Base-by-base conservation (phyloP, 2,797 vertebrate genomes). In the Lutjanus campechanus region DNA sequence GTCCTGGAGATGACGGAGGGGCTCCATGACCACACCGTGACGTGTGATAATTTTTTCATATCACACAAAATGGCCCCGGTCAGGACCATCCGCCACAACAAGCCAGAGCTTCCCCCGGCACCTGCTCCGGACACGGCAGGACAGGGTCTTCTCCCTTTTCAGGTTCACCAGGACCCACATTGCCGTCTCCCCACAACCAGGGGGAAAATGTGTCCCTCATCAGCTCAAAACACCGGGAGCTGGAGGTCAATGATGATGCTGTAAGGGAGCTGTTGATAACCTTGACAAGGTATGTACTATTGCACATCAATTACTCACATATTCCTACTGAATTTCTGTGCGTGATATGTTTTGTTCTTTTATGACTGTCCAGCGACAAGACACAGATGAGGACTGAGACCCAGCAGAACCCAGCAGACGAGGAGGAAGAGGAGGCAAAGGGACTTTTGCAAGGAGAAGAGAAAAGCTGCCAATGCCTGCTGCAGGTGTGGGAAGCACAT, bases 1-100 rank as follows among this genome's bases (percentile, higher is more conserved):
- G 53, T 68, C 53, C 53, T 69, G 41, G 67, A 58, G 20, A 46
- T 69, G 68, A 49, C 68, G 11, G 22, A 49, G 11, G 68, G 55
- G 44, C 58, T 72, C 9, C 6, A 19, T 6, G 56, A 56, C 36
- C 16, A 59, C 22, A 8, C 13, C 25, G 2, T 59, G 1, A 70
- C 22, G 10, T 58, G 68, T 44, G 22, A 59, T 17, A 50, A 50
- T 7, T 71, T 60, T 10, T 60, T 60, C 8, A 71, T 44, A 29
- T 60, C 46, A 12, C 50, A 11, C 9, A 50, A 60, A 40, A 17
- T 7, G 44, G 25, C 12, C 56, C 25, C 36, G 43, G 40, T 43
- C 10, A 10, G 41, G 8, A 43, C 41, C 6, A 41, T 41, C 8
- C 2, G 40, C 40, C 8, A 10, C 7, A 43, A 43, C 7, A 43